Evolutionary conservation across 2,888 invertebrate genomes (phyloP).

Genomic region (Apodemia duryi): DNA sequence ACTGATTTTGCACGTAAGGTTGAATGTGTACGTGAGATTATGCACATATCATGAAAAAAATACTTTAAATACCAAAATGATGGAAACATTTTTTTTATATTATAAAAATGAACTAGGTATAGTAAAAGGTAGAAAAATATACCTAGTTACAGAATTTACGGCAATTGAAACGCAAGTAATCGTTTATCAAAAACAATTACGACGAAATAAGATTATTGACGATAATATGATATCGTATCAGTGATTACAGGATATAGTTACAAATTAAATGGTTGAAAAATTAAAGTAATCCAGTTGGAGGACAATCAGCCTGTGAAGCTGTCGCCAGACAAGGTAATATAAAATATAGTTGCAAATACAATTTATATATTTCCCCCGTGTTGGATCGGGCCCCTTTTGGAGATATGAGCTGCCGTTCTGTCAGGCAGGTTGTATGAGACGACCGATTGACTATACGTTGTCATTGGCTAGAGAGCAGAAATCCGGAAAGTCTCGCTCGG

Average conservation of each 20-base stretch:
- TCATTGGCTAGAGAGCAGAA: too few species aligned
- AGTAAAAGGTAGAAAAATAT: not conserved
- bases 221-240: constrained; percentile 18
- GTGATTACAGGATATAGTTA: constrained; percentile 1
- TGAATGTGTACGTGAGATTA: too few species aligned
- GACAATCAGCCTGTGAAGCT: not conserved
- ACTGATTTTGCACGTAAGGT: too few species aligned
- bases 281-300: constrained; percentile 18
- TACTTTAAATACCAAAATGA: too few species aligned
- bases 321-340: constrained; percentile 18
- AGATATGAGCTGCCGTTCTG: too few species aligned
- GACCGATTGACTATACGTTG: too few species aligned
- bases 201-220: not conserved
- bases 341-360: not conserved
- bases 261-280: constrained; percentile 17
- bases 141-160: not conserved
- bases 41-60: too few species aligned
- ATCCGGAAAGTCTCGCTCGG: too few species aligned
- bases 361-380: not conserved
- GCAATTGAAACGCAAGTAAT: not conserved
- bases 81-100: too few species aligned
- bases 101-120: too few species aligned
- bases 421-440: too few species aligned
- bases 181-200: constrained; percentile 6
- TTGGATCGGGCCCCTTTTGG: too few species aligned